Evolutionary conservation across 2,888 invertebrate species (phyloP), one percentile per base, ranked within the genome.

Genomic region (Drosophila pseudotalamancana): DNA sequence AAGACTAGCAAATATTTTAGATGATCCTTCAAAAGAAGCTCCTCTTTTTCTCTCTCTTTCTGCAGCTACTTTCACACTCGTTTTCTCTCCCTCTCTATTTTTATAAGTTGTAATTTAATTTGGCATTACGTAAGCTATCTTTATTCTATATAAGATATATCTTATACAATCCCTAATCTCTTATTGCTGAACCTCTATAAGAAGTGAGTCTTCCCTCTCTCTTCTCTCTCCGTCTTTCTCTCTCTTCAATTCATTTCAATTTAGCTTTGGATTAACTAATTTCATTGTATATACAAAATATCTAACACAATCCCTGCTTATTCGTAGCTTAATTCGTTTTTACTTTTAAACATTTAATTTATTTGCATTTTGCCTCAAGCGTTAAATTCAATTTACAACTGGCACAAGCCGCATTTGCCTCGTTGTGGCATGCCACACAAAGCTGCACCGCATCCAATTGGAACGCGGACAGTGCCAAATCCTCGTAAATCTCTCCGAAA

Each of bases 311-410:
- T 46, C 64, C 53, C 59, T 54, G 51, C 54, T 74, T 69, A 74
- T 49, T 37, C 39, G 48, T 64, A 74, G 59, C 45, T 48, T 40
- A 64, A 59, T 54, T 74, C 18, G 11, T 27, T 40, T 60, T 45
- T 40, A 48, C 40, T 64, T 55, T 66, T 51, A 16, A 18, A 40
- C 11, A 32, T 32, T 42, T 42, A 40, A 42, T 57, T 34, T 57
- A n/a, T 54, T 29, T 46, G 27, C 27, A n/a, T 6, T 4, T 43
- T 29, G 0, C 21, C 8, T 25, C 35, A 31, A 9, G 39, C 68
- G 63, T 19, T 68, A 63, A 73, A 68, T 72, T 72, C 55, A 72
- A 72, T 72, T 76, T 72, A 40, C 50, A 66, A 72, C 39, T 50
- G 39, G 60, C 14, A 46, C 55, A 57, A 21, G 48, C 32, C 8